Base-by-base conservation (phyloP, 2,113 vertebrate genomes). In the Dissostichus mawsoni region DNA sequence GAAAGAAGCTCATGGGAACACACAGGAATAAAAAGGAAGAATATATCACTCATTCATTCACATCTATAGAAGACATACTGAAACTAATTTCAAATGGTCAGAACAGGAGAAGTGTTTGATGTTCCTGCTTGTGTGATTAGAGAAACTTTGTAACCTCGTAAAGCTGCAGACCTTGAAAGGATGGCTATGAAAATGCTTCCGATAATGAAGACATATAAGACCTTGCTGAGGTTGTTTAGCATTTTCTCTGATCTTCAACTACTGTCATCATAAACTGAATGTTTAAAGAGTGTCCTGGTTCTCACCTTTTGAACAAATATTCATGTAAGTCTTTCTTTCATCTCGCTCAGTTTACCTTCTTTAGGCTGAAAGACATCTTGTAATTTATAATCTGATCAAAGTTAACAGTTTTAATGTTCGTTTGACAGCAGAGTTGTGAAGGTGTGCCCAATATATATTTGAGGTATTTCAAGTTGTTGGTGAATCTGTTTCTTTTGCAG, bases 121-220 rank as follows among this genome's bases (percentile, higher is more conserved):
- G 75, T 76, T 58, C 1, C 47, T 52, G 53, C 47, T 52, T 68
- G 66, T 71, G 48, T 48, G 76, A 80, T 73, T 70, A 77, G 57
- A 79, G 72, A 82, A 45, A 66, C 66, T 74, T 70, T 61, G 48
- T 75, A 73, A 61, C n/a, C n/a, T 76, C 23, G 50, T 78, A 36
- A 69, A 80, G 55, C 70, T 81, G 64, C 25, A 58, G 64, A 62
- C 16, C 36, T 23, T 72, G 6, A 82, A 68, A 67, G 4, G 61
- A 41, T 17, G 47, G 18, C 8, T 11, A 50, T 68, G 23, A 62
- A 66, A 81, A 6, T 16, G 45, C 8, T 69, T 62, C 16, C 59
- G 63, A 70, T 58, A 48, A 83, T 51, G 57, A 62, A 29, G 71
- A 74, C 1, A 0, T 72, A 17, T 48, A 3, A 56, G 12, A 59